Evolutionary conservation across 53 echinoderm and acorn worm genomes (phyloP), one percentile per base, ranked within the genome.

Genomic region (Paracentrotus lividus): DNA sequence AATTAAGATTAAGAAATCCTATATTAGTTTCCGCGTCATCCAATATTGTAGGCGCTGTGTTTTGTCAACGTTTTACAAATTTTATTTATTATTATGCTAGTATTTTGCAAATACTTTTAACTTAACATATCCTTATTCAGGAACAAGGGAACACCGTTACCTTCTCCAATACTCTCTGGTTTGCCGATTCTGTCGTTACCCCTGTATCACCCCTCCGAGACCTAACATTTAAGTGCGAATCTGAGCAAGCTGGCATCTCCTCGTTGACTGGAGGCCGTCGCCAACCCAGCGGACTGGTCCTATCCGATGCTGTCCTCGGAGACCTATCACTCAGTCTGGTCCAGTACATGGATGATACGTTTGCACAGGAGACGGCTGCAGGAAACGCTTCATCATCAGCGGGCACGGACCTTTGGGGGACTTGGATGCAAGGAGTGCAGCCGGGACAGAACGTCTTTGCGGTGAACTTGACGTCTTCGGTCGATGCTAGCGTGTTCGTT

Each of bases 331-430:
- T 92, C 57, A 92, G 92, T 78, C 92, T 92, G 1, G 47, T 78
- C 33, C 92, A 92, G 92, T 92, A 78, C 81, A 58, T 92, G 92
- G 81, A 78, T 78, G 92, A 92, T n/a, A 81, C 92, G 2, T 92
- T 81, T 29, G 61, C 38, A 5, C 52, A 52, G 13, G 91, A 34
- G 3, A n/a, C n/a, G n/a, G 18, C 69, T 2, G 2, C 29, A 13
- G 29, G 40, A 1, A 42, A 26, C 13, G 16, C 12, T 9, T 38
- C 78, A 14, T 20, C 36, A 1, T 38, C 78, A 14, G 6, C 36
- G 4, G 57, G 57, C 21, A 52, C 55, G 9, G 90, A 68, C 43
- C 51, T 52, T 16, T 92, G 81, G 81, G 81, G 51, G 24, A 77
- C 77, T 0, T 43, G 77, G 42, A 55, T 78, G 56, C 58, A 54